A percentile compares a stretch with the other conserved stretches of the same genome.
phyloP scores from a whole-genome alignment of 53 echinoderm and acorn worm genomes.

The Echinarachnius parma region DNA sequence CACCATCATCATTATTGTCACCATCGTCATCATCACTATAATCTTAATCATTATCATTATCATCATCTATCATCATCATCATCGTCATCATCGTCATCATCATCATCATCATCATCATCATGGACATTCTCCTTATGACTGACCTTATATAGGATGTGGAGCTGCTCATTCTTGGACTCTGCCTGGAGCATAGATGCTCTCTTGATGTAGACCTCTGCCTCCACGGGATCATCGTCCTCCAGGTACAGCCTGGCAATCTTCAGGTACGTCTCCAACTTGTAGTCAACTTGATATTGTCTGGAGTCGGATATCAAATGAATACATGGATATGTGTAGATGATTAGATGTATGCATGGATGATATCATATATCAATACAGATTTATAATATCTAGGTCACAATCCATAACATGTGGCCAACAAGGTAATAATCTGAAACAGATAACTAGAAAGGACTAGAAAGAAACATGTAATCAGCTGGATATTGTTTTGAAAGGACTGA shows the following conservation, averaged over 20 bases:
- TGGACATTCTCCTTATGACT: neutral
- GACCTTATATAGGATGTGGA: slow-evolving; percentile 97
- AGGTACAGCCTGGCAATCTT: slow-evolving; percentile 96
- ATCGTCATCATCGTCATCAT: slow-evolving; percentile 25
- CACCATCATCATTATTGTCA: neutral
- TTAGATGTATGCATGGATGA: no score
- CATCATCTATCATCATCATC: slow-evolving; percentile 14
- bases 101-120: slow-evolving; percentile 12
- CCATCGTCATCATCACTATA: neutral
- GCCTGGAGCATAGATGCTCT: slow-evolving; percentile 91
- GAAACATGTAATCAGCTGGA: no score
- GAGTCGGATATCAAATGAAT: neutral
- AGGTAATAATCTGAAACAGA: no score
- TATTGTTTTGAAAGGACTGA: no score
- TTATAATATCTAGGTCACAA: no score
- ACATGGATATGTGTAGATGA: no score
- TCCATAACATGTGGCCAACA: no score
- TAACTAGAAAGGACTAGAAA: no score
- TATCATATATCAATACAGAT: no score
- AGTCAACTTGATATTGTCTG: slow-evolving; percentile 95
- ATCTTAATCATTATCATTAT: neutral
- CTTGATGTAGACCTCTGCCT: slow-evolving; percentile 98
- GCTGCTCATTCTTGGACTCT: slow-evolving; percentile 90
- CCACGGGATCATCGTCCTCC: slow-evolving; percentile 96
- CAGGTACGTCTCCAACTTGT: slow-evolving; percentile 92